Base-by-base conservation (phyloP, 2,888 invertebrate species). In the Phaedon cochleariae region DNA sequence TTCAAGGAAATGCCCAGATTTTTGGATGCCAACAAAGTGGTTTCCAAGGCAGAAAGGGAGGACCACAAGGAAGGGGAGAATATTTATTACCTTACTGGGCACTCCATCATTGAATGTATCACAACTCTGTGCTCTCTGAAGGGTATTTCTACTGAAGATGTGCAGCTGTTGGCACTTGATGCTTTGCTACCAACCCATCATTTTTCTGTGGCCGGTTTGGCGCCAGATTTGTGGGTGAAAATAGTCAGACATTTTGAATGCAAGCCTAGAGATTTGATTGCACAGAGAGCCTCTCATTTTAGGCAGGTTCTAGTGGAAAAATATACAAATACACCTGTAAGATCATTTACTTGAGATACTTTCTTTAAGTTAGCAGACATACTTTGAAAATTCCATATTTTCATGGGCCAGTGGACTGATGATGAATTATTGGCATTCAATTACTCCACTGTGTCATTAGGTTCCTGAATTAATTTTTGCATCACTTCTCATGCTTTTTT, bases 161-260 rank as follows among this genome's bases (percentile, higher is more conserved):
- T 87, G 0, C 85, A 90, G 72, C 78, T 82, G 7, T 81, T 94
- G 52, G 90, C 90, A 0, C 79, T 92, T 61, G 90, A 90, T 64
- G 85, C 90, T 4, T 81, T 97, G 22, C 84, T 91, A 12, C 87
- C 92, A 46, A 87, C 91, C 55, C 94, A 96, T 83, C 92, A 95
- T 82, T 92, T 93, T 1, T 86, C 88, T 41, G 87, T 92, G 41
- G 84, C 86, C 21, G 83, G 84, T 20, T 84, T 86, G 22, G 85
- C 87, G 70, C 84, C 86, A 4, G 85, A 88, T 74, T 84, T 93
- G 46, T 96, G 96, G 96, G 80, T 86, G 53, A 89, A 86, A 67
- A 86, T 92, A 48, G 82, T 87, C 2, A 85, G 86, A 59, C 85
- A 87, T 73, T 84, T 91, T 46, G 84, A 87, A 15, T 83, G 89